Evolutionary conservation across 2,888 invertebrate species (phyloP).

Genomic region (Dermolepida albohirtum): DNA sequence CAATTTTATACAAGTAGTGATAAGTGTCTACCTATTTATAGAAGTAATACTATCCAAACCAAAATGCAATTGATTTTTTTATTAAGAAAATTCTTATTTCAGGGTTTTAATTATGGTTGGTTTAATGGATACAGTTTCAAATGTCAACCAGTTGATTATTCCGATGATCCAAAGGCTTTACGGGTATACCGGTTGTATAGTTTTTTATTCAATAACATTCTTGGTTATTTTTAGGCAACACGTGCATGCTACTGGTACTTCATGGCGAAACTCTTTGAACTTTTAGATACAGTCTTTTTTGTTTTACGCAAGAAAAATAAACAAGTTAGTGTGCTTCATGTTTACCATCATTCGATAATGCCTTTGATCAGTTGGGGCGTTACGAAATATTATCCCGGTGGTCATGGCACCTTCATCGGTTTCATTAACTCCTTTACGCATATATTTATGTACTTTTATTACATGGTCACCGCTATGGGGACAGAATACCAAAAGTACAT

Average conservation of each 20-base stretch:
- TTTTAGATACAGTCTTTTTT: conserved; percentile 13
- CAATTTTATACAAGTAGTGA: conserved; percentile 88
- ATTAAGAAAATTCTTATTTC: too few species aligned
- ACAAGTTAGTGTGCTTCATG: not conserved
- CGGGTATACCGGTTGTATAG: too few species aligned
- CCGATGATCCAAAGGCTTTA: too few species aligned
- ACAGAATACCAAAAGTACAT: conserved; percentile 87
- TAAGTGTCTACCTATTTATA: conserved; percentile 84
- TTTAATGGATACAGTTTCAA: too few species aligned
- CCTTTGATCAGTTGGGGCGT: not conserved
- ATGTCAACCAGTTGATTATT: too few species aligned
- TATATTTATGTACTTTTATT: conserved; percentile 89
- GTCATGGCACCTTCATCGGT: conserved; percentile 90
- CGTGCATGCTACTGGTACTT: conserved; percentile 16
- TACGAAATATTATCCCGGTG: conserved; percentile 69
- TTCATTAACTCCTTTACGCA: conserved; percentile 88
- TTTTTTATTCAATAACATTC: too few species aligned
- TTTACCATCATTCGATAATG: not conserved
- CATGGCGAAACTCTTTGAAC: conserved; percentile 28
- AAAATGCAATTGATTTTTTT: too few species aligned
- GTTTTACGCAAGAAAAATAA: not conserved
- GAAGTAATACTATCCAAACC: conserved; percentile 68
- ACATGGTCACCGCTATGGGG: conserved; percentile 87
- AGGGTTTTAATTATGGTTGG: too few species aligned
- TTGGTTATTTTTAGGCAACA: too few species aligned